These are phyloP conservation scores for Nymphalis io DNA, from an alignment of 1,140 invertebrate species.

Conservation along the genomic window DNA sequence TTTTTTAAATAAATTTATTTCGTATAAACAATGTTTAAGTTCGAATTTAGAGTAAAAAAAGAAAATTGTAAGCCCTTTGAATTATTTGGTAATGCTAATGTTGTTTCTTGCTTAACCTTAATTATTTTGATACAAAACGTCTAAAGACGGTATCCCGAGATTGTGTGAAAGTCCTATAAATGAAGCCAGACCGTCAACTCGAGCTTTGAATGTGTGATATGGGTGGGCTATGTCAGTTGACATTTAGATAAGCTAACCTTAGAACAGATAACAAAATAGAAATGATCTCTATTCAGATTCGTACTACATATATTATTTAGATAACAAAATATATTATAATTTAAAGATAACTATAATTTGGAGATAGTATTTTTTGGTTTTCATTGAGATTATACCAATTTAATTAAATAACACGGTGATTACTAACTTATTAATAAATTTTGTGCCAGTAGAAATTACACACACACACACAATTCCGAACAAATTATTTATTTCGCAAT, in stretches of 20 bases:
- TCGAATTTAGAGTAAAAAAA: not conserved
- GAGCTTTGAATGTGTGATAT: constrained; percentile 28
- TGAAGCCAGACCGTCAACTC: constrained; percentile 29
- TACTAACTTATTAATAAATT: too few species aligned
- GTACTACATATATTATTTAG: not conserved
- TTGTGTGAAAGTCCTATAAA: constrained; percentile 25
- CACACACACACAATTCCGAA: too few species aligned
- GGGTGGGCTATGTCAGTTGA: constrained; percentile 26
- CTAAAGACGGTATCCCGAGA: constrained; percentile 21
- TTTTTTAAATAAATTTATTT: too few species aligned
- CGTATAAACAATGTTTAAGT: too few species aligned
- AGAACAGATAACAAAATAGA: not conserved
- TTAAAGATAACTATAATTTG: too few species aligned
- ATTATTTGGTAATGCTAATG: not conserved
- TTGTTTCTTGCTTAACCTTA: not conserved
- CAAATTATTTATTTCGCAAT: too few species aligned
- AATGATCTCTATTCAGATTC: not conserved
- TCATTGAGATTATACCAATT: too few species aligned
- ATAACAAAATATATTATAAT: too few species aligned
- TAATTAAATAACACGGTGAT: too few species aligned
- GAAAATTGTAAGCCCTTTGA: too few species aligned
- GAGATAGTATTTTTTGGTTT: too few species aligned
- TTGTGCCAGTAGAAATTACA: too few species aligned
- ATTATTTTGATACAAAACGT: constrained; percentile 15
- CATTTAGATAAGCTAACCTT: constrained; percentile 29